A percentile compares a stretch with the other conserved stretches of the same genome.
These are phyloP conservation scores for Xenops minutus DNA, from an alignment of 2,797 vertebrate species.

Conservation along the genomic window DNA sequence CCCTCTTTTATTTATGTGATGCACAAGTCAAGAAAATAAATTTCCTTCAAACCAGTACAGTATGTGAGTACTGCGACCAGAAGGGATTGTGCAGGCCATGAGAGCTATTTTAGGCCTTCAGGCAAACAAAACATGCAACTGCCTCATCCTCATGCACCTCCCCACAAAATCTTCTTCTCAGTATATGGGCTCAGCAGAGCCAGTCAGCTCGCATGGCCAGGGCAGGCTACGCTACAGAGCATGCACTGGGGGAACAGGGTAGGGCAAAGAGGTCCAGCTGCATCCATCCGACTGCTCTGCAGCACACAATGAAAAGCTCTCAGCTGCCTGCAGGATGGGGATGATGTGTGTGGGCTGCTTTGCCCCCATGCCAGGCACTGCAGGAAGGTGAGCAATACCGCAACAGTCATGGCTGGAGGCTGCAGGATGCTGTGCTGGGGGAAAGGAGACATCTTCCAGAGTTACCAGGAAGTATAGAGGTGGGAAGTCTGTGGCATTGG, in stretches of 20 bases:
- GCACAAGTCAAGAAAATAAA: background rate
- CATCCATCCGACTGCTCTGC: background rate
- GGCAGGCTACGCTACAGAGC: accelerated
- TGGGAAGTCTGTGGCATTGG: background rate
- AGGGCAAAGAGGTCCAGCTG: background rate
- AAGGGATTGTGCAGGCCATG: background rate
- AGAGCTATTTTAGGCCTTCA: background rate
- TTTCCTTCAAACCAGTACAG: background rate
- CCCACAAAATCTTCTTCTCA: background rate
- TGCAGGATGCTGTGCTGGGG: accelerated
- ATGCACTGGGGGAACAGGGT: accelerated
- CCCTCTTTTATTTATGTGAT: background rate
- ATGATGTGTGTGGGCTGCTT: background rate
- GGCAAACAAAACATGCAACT: background rate
- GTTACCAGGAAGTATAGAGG: background rate
- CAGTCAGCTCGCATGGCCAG: accelerated
- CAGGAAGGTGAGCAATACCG: accelerated
- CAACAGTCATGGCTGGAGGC: background rate
- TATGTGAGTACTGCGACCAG: background rate
- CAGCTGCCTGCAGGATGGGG: background rate
- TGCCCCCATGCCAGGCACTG: background rate
- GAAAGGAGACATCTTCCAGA: background rate
- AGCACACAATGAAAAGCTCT: accelerated
- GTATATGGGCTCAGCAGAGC: background rate
- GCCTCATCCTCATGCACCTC: background rate